Evolutionary conservation across 2,113 vertebrate species (phyloP).

Genomic region (Salvator merianae): DNA sequence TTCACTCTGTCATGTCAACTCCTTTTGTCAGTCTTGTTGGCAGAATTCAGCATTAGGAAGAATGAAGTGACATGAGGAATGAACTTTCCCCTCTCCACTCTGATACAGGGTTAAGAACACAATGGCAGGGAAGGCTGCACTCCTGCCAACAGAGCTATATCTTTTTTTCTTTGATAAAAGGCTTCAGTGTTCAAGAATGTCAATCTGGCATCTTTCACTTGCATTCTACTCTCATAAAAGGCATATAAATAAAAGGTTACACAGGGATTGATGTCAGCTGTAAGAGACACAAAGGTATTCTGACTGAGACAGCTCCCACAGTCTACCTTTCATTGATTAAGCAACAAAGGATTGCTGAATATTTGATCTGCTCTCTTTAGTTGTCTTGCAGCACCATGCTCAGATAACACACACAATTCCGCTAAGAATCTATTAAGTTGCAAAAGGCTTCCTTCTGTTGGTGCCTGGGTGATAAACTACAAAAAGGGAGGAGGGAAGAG

Average conservation of each 20-base stretch:
- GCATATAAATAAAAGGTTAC: slow-evolving; percentile 30
- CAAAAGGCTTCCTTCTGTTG: not conserved
- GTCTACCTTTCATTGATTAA: slow-evolving; percentile 28
- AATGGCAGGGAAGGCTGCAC: slow-evolving; percentile 4
- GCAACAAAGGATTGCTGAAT: slow-evolving; percentile 18
- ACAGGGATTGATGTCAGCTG: slow-evolving; percentile 29
- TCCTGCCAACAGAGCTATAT: slow-evolving; percentile 10
- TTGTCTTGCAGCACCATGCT: slow-evolving; percentile 1
- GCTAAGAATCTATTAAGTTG: slow-evolving; percentile 9
- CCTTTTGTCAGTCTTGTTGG: not conserved
- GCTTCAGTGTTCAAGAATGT: slow-evolving; percentile 26
- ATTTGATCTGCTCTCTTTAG: slow-evolving; percentile 21
- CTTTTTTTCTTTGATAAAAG: slow-evolving; percentile 31
- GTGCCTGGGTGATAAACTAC: not conserved
- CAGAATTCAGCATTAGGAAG: not conserved
- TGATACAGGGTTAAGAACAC: slow-evolving; percentile 11
- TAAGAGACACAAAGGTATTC: slow-evolving; percentile 31
- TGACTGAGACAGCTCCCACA: slow-evolving; percentile 8
- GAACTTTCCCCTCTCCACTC: slow-evolving; percentile 12
- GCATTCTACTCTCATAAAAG: slow-evolving; percentile 14
- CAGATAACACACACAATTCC: slow-evolving; percentile 1
- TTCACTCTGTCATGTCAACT: not conserved
- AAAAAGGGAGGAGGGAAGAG: not conserved
- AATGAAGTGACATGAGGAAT: slow-evolving; percentile 7
- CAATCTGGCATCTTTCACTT: slow-evolving; percentile 22